Evolutionary conservation across 2,113 vertebrate genomes (phyloP).

Genomic region (Phylloscopus whistleri): DNA sequence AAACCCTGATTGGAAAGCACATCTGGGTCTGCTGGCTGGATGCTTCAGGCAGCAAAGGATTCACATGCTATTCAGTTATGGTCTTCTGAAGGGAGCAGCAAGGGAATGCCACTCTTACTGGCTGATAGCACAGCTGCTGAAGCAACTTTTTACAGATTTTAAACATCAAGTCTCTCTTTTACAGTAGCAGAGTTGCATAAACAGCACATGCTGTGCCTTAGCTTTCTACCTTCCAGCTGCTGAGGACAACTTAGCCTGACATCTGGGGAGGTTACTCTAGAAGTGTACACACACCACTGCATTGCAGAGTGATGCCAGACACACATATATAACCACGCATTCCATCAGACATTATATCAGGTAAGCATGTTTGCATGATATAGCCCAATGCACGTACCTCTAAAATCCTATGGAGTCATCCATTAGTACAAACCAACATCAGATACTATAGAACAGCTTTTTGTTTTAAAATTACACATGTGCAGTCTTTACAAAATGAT

Average conservation of each 20-base stretch:
- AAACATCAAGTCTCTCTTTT: not conserved
- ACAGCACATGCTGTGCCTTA: not conserved
- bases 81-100: not conserved
- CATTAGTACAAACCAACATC: not conserved
- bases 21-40: conserved; percentile 45
- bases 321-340: not conserved
- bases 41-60: conserved; percentile 48
- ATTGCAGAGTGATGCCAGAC: not conserved
- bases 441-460: not conserved
- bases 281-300: not conserved
- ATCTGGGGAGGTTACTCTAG: not conserved
- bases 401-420: not conserved
- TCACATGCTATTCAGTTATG: conserved; percentile 25
- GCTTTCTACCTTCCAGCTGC: not conserved
- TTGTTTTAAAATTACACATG: not conserved
- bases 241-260: not conserved
- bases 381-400: not conserved
- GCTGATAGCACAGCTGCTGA: not conserved
- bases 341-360: not conserved
- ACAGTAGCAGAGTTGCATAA: not conserved
- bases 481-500: not conserved
- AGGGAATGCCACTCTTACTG: not conserved
- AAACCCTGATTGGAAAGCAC: conserved; percentile 53
- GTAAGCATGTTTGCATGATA: not conserved
- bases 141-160: not conserved